phyloP scores from a whole-genome alignment of 2,797 vertebrate genomes.

The Sebastes vulpes region DNA sequence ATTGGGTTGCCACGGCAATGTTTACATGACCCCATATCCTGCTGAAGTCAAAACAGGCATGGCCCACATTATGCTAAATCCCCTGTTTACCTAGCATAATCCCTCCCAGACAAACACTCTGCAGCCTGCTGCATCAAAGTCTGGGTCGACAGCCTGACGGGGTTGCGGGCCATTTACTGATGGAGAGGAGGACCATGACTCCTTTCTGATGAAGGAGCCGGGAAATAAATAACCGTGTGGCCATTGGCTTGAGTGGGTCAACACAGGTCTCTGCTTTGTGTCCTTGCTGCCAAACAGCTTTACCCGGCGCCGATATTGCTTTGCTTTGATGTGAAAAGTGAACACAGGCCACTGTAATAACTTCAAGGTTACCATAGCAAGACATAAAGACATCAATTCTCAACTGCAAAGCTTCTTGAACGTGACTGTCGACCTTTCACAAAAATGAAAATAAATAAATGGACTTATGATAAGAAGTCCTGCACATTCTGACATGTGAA shows the following conservation, averaged over 20 bases:
- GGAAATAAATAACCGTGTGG: background rate
- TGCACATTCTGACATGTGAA: background rate
- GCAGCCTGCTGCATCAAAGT: slow-evolving; percentile 41
- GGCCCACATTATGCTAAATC: slow-evolving; percentile 83
- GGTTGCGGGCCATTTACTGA: background rate
- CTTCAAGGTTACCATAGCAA: background rate
- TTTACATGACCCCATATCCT: slow-evolving; percentile 81
- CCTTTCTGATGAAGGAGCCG: background rate
- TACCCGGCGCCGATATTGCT: background rate
- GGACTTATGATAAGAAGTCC: background rate
- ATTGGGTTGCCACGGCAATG: slow-evolving; percentile 78
- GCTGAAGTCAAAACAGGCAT: slow-evolving; percentile 75
- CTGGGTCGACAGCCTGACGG: background rate
- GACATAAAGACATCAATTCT: background rate
- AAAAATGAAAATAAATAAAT: background rate
- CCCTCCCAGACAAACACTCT: slow-evolving; percentile 60
- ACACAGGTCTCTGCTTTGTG: background rate
- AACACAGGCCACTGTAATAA: background rate
- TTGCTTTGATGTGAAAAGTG: background rate
- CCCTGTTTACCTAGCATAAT: slow-evolving; percentile 83
- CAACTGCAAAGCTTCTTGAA: background rate
- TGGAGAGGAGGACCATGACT: background rate
- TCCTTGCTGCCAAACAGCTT: background rate
- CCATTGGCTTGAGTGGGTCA: background rate
- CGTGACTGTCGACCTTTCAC: background rate